Evolutionary conservation across 2,113 vertebrate genomes (phyloP).

Genomic region (Amblyornis subalaris): DNA sequence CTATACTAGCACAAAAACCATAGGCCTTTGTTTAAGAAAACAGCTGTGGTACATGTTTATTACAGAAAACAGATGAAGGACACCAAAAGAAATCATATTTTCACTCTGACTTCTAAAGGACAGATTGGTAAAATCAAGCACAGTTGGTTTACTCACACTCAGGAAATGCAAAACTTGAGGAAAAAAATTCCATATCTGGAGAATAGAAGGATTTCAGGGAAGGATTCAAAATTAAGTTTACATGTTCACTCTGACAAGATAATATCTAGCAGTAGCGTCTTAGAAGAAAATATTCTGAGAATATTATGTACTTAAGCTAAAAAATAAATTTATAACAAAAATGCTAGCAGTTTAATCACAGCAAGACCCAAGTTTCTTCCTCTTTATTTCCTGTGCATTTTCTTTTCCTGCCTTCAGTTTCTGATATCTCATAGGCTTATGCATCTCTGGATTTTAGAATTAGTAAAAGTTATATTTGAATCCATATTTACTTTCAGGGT

Average conservation of each 20-base stretch:
- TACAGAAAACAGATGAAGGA: background rate
- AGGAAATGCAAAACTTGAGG: background rate
- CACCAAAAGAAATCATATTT: background rate
- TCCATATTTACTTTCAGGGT: background rate
- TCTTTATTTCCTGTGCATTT: background rate
- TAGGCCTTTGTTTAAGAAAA: background rate
- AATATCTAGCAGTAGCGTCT: background rate
- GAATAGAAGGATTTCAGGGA: background rate
- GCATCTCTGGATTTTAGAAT: background rate
- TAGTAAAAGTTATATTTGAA: background rate
- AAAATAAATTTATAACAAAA: background rate
- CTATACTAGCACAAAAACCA: background rate
- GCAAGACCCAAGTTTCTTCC: background rate
- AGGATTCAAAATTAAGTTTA: background rate
- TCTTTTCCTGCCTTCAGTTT: background rate
- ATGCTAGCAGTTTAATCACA: background rate
- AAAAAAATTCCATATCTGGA: background rate
- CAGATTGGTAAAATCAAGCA: background rate
- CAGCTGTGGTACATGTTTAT: accelerated
- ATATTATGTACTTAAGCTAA: background rate
- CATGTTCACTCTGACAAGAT: background rate
- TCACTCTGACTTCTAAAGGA: background rate
- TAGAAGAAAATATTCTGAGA: background rate
- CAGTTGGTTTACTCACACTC: background rate
- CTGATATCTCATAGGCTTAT: background rate